Evolutionary conservation across 92 coral and sea anemone species (phyloP), one percentile per base, ranked within the genome.

Genomic region (Phymanthus crucifer): DNA sequence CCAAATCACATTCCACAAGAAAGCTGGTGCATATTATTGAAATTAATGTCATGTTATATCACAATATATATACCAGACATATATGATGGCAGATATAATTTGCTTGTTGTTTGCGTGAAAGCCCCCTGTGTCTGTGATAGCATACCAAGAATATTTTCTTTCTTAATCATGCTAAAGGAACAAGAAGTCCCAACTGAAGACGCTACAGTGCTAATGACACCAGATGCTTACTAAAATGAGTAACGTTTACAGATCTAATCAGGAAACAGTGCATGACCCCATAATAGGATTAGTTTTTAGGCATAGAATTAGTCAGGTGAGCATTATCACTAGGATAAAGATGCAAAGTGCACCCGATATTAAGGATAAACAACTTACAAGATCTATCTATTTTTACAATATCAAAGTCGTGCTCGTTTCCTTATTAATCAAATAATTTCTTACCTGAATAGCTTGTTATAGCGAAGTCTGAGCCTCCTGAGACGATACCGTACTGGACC

Each of bases 361-460:
- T 38, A 32, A 69, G 1, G 14, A 29, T 31, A 32, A 26, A 74
- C 65, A 27, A 24, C 24, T 74, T 48, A 36, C 1, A 18, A 36
- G 66, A 74, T 46, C n/a, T 40, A 7, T 43, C 57, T 40, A 19
- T 27, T 21, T 72, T 19, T 27, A 43, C 34, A 72, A 21, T 18
- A 71, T 70, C n/a, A 54, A 54, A 54, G n/a, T 4, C 6, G 9
- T 21, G 64, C 24, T 21, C 24, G 27, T 54, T 50, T 50, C n/a
- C 36, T 19, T 34, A 27, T 6, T 46, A 23, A 14, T n/a, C n/a
- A n/a, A n/a, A n/a, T n/a, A n/a, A 24, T 4, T 34, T 29, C 91
- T 84, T 81, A 92, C 97, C 97, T 74, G 89, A 87, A n/a, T 87
- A 32, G 3, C 29, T 34, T 43, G 82, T 79, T 54, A 92, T 75